Evolutionary conservation across 2,113 vertebrate species (phyloP), one percentile per base, ranked within the genome.

Genomic region (Lamprologus sp.): DNA sequence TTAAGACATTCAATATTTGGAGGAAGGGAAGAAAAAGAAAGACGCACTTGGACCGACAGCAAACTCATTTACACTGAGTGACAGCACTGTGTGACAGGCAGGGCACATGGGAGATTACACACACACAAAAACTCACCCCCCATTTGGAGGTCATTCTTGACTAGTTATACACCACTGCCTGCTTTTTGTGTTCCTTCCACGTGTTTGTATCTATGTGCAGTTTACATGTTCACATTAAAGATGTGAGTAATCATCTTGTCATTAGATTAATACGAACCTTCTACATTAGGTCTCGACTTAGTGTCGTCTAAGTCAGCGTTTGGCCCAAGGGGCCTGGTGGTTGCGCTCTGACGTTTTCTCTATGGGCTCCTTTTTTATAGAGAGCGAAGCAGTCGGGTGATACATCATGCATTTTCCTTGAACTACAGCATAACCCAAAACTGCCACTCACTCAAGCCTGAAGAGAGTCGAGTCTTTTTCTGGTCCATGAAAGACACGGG

Each of bases 1-100:
- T 73, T 0, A 47, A 73, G 17, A 31, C 17, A 5, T 77, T 77
- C 15, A 2, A 77, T 51, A 1, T 31, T 31, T 31, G 23, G 17
- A 77, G 12, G 15, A 3, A 6, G 26, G 11, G 10, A 45, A 79
- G 51, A 55, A 19, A 58, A 26, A 45, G 35, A 23, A 81, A 60
- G 17, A 60, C 2, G 13, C 11, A 26, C 7, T 94, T 96, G 96
- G 96, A 87, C 81, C 88, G 96, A 93, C 92, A 84, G 82, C 40
- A 51, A 63, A 81, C 84, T 92, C 83, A 89, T 91, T 82, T 88
- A 87, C 90, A 85, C 91, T 84, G 92, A 91, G 85, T 80, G 93
- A 84, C 51, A 91, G 95, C 92, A 83, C 81, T n/a, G 90, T 89
- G 90, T 84, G 91, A 86, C 90, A 88, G 86, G 47, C 65, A 79